phyloP scores from a whole-genome alignment of 2,113 vertebrate species.

The Xiphophorus couchianus region DNA sequence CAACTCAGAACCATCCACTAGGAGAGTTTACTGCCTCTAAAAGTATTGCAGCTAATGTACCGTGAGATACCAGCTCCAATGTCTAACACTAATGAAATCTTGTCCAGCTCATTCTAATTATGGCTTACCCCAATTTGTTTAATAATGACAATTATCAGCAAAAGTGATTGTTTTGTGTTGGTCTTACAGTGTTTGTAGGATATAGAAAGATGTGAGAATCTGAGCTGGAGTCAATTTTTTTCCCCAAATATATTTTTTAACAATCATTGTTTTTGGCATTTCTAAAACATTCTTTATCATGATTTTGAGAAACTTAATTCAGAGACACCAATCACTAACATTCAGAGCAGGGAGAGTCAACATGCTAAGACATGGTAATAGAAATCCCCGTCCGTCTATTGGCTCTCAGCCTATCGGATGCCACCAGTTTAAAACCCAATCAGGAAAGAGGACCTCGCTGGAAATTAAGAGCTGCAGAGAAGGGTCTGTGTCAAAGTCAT shows the following conservation, averaged over 20 bases:
- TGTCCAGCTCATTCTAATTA: neutral
- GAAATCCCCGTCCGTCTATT: conserved; percentile 15
- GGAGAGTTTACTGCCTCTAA: neutral
- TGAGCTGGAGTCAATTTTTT: neutral
- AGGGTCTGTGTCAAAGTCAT: conserved; percentile 64
- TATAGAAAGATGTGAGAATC: too few relatives aligned
- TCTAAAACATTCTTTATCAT: too few relatives aligned
- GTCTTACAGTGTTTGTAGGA: neutral
- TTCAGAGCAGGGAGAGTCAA: neutral
- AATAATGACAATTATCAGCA: neutral
- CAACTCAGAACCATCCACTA: neutral
- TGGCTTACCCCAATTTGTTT: neutral
- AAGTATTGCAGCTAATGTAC: neutral
- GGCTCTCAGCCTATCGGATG: conserved; percentile 39
- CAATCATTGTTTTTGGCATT: too few relatives aligned
- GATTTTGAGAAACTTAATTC: too few relatives aligned
- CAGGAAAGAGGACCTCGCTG: conserved; percentile 28
- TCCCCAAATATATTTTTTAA: too few relatives aligned
- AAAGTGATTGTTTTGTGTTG: neutral
- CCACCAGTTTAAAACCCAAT: conserved; percentile 38
- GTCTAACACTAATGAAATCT: neutral
- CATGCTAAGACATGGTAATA: conserved; percentile 38
- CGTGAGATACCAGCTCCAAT: neutral
- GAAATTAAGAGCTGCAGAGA: conserved; percentile 40
- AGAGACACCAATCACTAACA: too few relatives aligned